Conservation (phyloP, 2,797 vertebrate species). For the Falco biarmicus region DNA sequence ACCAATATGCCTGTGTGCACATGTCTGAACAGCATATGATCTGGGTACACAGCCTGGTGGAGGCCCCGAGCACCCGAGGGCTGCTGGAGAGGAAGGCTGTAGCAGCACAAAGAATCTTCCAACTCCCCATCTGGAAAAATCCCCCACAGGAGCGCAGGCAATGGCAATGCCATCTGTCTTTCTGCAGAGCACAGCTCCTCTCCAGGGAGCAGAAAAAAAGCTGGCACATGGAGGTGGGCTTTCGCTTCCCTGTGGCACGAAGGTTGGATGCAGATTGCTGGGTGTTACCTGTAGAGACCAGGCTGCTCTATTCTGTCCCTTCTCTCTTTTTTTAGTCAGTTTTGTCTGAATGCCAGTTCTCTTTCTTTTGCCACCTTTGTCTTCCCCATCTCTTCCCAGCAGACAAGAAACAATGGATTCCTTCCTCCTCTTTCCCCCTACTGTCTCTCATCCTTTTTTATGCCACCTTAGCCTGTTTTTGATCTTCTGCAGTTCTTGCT, state of each 20-base stretch:
- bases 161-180: constrained; percentile 35
- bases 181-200: background rate
- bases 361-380: background rate
- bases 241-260: background rate
- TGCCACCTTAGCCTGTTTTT: background rate
- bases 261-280: background rate
- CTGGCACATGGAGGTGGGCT: constrained; percentile 48
- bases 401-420: background rate
- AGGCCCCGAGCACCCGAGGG: background rate
- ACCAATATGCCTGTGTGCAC: fast-evolving
- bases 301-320: background rate
- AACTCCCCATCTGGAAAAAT: constrained; percentile 61
- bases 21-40: background rate
- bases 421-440: background rate
- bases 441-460: background rate
- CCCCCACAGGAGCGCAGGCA: constrained; percentile 45
- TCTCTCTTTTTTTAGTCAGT: background rate
- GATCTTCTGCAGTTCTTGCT: background rate
- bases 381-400: background rate
- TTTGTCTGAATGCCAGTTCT: background rate
- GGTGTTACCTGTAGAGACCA: background rate
- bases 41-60: background rate
- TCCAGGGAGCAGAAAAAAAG: constrained; percentile 21
- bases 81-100: constrained; percentile 28
- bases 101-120: constrained; percentile 44